phyloP scores from a whole-genome alignment of 2,888 invertebrate species.

The Cremastinae sp. region DNA sequence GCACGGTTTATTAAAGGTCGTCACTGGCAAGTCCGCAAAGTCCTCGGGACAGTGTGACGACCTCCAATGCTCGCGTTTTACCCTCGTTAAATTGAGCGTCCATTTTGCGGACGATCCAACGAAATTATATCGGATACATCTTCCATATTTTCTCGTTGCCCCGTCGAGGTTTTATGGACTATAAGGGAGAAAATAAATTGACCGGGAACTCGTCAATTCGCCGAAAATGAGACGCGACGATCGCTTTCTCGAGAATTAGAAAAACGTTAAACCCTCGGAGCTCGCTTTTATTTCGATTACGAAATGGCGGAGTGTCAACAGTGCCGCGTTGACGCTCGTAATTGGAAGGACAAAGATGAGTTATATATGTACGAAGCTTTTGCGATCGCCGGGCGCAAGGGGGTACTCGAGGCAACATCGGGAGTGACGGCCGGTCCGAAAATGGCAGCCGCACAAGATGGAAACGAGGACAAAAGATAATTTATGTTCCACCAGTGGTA shows the following conservation, averaged over 20 bases:
- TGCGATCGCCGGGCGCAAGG: neutral
- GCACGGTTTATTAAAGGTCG: constrained; percentile 60
- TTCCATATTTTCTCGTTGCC: too few relatives aligned
- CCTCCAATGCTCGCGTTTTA: constrained; percentile 66
- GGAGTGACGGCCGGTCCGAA: constrained; percentile 12
- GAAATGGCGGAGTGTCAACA: neutral
- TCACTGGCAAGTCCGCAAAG: constrained; percentile 43
- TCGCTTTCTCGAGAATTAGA: too few relatives aligned
- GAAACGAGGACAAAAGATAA: constrained; percentile 59
- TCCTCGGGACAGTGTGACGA: constrained; percentile 48
- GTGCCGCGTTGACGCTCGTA: neutral
- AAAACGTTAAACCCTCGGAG: too few relatives aligned
- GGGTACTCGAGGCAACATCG: constrained; percentile 14
- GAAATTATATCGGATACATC: too few relatives aligned
- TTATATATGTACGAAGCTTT: too few relatives aligned
- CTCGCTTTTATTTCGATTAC: too few relatives aligned
- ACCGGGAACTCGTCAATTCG: too few relatives aligned
- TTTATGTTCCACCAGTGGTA: constrained; percentile 54
- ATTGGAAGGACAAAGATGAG: neutral
- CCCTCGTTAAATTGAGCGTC: constrained; percentile 75
- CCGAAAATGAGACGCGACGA: too few relatives aligned
- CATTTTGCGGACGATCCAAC: neutral
- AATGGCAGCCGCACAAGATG: constrained; percentile 33
- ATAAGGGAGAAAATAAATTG: too few relatives aligned
- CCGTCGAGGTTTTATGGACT: too few relatives aligned